Evolutionary conservation across 2,113 vertebrate genomes (phyloP).

Genomic region (Illadopsis cleaveri): DNA sequence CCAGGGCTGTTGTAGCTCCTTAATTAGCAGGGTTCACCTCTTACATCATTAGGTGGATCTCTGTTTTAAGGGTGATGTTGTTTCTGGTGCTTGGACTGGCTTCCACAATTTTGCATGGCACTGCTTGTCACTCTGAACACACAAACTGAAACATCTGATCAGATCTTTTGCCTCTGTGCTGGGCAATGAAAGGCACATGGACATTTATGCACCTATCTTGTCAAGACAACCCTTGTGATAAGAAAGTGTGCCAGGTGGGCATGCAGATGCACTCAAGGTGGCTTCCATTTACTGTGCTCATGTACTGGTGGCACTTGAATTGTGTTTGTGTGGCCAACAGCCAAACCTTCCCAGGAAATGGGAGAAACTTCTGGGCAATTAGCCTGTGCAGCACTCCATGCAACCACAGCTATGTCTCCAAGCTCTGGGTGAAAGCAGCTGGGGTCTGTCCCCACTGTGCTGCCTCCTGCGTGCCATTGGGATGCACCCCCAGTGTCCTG

Average conservation of each 20-base stretch:
- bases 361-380: background rate
- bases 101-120: background rate
- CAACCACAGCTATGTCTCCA: background rate
- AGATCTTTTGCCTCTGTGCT: background rate
- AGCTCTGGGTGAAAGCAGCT: background rate
- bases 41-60: background rate
- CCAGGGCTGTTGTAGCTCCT: background rate
- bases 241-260: background rate
- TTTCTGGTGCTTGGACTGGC: background rate
- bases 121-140: background rate
- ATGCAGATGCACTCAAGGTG: background rate
- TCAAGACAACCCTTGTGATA: accelerated
- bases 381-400: accelerated
- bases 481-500: accelerated
- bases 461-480: accelerated
- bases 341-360: background rate
- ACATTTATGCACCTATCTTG: background rate
- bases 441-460: background rate
- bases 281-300: background rate
- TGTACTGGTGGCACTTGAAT: background rate
- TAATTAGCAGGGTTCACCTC: background rate
- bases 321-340: background rate
- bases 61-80: background rate
- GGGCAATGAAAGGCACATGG: background rate
- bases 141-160: background rate